Evolutionary conservation across 2,888 invertebrate genomes (phyloP), one percentile per base, ranked within the genome.

Genomic region (Scrobipalpa costella): DNA sequence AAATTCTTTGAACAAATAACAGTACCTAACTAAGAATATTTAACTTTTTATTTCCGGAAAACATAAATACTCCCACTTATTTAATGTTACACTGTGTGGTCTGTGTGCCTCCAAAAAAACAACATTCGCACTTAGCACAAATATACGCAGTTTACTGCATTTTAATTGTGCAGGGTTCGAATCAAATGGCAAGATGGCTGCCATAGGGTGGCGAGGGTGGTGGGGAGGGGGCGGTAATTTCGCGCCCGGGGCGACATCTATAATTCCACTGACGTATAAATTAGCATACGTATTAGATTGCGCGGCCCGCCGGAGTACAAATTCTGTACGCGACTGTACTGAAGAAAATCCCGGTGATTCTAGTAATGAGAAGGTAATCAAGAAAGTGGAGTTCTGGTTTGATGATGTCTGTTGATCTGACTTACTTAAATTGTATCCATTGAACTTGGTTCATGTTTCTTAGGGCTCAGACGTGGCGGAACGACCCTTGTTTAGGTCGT

Each of bases 271-370:
- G 81, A 81, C 86, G 85, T 81, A 84, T 86, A 86, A 89, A 90
- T 91, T 90, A 88, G 88, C 90, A 90, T 90, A 89, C 84, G 88
- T 88, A 90, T 90, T 90, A 88, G 86, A 87, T 84, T 84, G 80
- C 77, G 74, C 74, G 71, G 73, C 73, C 74, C 76, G 75, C 71
- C 66, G 75, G 75, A 38, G 72, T 76, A 82, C 79, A 76, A 80
- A 86, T 88, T 88, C 83, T 72, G 77, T 79, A 79, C 83, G 83
- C 80, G 84, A 81, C 74, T 77, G 71, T 81, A 79, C 75, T 71
- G 2, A 17, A 52, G 72, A 74, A 75, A 77, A 79, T 79, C 73
- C 67, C 67, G 68, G 70, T 66, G 70, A 76, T 78, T 71, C 68
- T 70, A 61, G 68, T 76, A 80, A 78, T 81, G 77, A 72, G 72